Evolutionary conservation across 2,113 vertebrate genomes (phyloP).

Genomic region (Brachyhypopomus gauderio): DNA sequence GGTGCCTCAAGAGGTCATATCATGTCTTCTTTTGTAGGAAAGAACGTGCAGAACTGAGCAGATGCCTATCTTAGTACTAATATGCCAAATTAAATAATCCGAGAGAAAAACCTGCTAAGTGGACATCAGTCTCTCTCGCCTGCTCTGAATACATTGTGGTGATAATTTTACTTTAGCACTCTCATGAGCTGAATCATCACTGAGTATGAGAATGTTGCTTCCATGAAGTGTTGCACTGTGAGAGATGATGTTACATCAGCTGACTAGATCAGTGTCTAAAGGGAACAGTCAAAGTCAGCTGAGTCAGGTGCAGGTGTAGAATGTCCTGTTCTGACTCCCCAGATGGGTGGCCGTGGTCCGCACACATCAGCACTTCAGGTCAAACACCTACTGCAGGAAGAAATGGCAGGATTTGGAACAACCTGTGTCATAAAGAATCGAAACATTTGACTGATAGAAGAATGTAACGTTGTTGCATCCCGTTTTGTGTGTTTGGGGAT

Average conservation of each 20-base stretch:
- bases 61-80: not conserved
- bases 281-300: no score
- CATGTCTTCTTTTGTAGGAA: not conserved
- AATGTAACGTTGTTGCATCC: no score
- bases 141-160: constrained; percentile 19
- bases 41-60: not conserved
- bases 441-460: no score
- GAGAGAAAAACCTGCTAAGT: not conserved
- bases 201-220: not conserved
- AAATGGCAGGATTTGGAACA: no score
- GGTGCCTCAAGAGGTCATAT: not conserved
- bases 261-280: not conserved
- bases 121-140: not conserved
- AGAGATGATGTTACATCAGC: constrained; percentile 14
- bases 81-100: not conserved
- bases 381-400: no score
- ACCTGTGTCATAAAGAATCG: no score
- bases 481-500: no score
- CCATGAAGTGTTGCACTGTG: constrained; percentile 4
- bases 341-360: no score
- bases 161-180: not conserved
- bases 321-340: no score
- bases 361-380: no score
- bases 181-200: constrained; percentile 26
- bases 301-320: no score